phyloP scores from a whole-genome alignment of 2,797 vertebrate species.

The Brachyalestes nurse region DNA sequence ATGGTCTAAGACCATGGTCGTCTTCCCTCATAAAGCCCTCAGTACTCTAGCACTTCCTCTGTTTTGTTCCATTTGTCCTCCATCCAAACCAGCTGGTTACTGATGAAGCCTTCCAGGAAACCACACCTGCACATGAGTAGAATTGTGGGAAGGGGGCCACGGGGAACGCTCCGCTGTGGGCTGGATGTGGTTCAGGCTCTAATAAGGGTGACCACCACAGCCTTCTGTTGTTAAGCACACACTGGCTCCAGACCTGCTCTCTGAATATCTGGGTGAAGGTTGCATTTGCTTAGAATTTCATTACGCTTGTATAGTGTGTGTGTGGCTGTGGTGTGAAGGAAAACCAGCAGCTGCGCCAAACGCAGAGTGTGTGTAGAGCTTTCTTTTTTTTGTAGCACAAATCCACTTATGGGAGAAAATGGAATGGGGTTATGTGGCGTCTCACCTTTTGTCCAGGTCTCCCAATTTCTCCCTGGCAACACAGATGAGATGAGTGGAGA shows the following conservation, averaged over 20 bases:
- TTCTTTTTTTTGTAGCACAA: constrained; percentile 52
- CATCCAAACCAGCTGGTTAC: constrained; percentile 2
- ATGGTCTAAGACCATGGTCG: constrained; percentile 29
- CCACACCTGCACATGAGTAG: constrained; percentile 39
- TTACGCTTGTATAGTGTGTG: constrained; percentile 44
- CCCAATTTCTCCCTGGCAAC: constrained; percentile 95
- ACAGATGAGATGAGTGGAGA: constrained; percentile 44
- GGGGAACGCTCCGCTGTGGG: constrained; percentile 30
- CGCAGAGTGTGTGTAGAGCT: background rate
- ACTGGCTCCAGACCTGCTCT: constrained; percentile 57
- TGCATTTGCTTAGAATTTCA: constrained; percentile 61
- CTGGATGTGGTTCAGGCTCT: constrained; percentile 48
- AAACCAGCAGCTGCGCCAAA: constrained; percentile 7
- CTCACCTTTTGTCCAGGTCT: constrained; percentile 98
- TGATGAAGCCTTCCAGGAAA: constrained; percentile 43
- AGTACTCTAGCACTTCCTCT: constrained; percentile 15
- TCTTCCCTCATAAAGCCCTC: constrained; percentile 15
- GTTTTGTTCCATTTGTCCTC: constrained; percentile 19
- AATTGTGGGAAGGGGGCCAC: constrained; percentile 29
- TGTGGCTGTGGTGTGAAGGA: constrained; percentile 26
- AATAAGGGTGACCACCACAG: constrained; percentile 32
- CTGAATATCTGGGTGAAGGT: constrained; percentile 70
- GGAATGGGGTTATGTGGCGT: constrained; percentile 67
- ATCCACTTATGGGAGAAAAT: constrained; percentile 72
- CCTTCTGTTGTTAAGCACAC: constrained; percentile 49